Percentiles rank a stretch among this genome's conserved stretches.
These are phyloP conservation scores for Oncorhynchus masou DNA, from an alignment of 2,113 vertebrate species.

Conservation along the genomic window DNA sequence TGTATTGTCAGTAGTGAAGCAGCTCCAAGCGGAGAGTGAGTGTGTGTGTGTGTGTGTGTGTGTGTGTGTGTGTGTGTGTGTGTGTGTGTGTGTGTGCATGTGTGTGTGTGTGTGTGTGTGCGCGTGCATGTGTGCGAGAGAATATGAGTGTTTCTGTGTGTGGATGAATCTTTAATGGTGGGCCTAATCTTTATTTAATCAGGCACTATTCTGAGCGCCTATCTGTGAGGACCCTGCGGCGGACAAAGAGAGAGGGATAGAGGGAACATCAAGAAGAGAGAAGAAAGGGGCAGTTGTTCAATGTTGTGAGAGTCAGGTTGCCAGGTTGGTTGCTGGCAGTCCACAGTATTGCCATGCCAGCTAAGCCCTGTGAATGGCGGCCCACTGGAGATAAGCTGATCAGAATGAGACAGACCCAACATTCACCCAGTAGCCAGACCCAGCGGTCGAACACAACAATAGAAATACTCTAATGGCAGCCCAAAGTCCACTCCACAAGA, in stretches of 20 bases:
- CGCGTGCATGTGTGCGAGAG: constrained; percentile 3
- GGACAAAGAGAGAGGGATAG: constrained; percentile 1
- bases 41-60: constrained; percentile 12
- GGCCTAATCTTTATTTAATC: constrained; percentile 72
- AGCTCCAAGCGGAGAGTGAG: not conserved
- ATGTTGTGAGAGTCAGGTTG: constrained; percentile 44
- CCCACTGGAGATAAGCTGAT: constrained; percentile 9
- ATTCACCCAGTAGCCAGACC: constrained; percentile 26
- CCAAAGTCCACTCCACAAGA: not conserved
- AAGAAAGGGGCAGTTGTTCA: constrained; percentile 43
- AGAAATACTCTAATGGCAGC: not conserved
- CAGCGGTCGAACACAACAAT: constrained; percentile 25
- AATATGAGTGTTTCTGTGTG: constrained; percentile 22
- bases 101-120: not conserved
- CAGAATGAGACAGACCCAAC: constrained; percentile 27
- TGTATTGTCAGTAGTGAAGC: not conserved
- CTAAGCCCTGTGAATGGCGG: constrained; percentile 16
- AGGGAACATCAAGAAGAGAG: constrained; percentile 25
- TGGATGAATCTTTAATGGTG: constrained; percentile 58
- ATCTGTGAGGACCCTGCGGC: constrained; percentile 29
- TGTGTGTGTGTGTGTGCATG: not conserved
- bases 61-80: constrained; percentile 8
- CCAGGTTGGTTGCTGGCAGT: constrained; percentile 53
- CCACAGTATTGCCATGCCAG: constrained; percentile 34
- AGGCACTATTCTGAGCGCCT: constrained; percentile 57